These are phyloP conservation scores for Armadillidium nasatum DNA, from an alignment of 1,140 invertebrate species.

Conservation along the genomic window DNA sequence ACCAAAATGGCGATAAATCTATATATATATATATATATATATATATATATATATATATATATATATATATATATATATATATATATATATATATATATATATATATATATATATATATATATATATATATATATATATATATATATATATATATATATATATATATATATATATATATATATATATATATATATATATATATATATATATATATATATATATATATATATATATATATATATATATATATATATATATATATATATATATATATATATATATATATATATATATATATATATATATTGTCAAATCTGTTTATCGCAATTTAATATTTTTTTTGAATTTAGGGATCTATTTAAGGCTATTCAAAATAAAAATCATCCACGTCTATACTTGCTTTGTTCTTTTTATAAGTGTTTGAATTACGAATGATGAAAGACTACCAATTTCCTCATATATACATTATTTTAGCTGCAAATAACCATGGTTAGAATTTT, in stretches of 20 bases:
- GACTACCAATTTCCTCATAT: too few relatives aligned
- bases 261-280: too few relatives aligned
- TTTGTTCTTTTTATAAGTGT: too few relatives aligned
- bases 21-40: neutral
- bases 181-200: neutral
- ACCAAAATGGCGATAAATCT: too few relatives aligned
- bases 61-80: neutral
- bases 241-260: too few relatives aligned
- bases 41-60: neutral
- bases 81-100: slow-evolving; percentile 1
- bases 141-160: neutral
- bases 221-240: neutral
- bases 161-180: neutral
- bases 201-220: neutral
- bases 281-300: neutral
- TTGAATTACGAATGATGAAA: too few relatives aligned
- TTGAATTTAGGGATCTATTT: too few relatives aligned
- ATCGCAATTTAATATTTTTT: too few relatives aligned
- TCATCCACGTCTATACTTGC: too few relatives aligned
- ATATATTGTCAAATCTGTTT: too few relatives aligned
- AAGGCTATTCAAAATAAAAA: neutral
- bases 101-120: slow-evolving; percentile 6
- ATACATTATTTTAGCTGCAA: too few relatives aligned
- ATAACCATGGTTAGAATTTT: too few relatives aligned
- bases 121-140: neutral